Evolutionary conservation across 2,888 invertebrate species (phyloP).

Genomic region (Hypena proboscidalis): DNA sequence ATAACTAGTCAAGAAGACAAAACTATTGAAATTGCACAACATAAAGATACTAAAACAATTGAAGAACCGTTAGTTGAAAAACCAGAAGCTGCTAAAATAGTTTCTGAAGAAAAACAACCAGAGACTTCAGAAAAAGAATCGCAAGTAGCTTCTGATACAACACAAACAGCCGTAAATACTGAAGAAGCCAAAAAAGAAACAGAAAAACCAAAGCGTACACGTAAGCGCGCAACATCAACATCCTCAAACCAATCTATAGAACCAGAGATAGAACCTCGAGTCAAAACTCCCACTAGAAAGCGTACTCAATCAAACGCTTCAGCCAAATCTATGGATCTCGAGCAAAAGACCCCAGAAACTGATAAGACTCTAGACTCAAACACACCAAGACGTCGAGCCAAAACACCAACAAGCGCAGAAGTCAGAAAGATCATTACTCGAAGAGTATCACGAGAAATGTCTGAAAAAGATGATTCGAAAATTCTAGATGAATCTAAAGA

Average conservation of each 20-base stretch:
- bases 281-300: slow-evolving; percentile 63
- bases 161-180: slow-evolving; percentile 15
- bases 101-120: slow-evolving; percentile 15
- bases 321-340: slow-evolving; percentile 52
- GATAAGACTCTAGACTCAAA: slow-evolving; percentile 19
- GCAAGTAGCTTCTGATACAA: slow-evolving; percentile 9
- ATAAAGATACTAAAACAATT: slow-evolving; percentile 5
- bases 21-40: too few species aligned
- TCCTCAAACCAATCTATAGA: slow-evolving; percentile 49
- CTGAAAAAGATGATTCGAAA: slow-evolving; percentile 61
- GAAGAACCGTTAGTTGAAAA: slow-evolving; percentile 19
- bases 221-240: slow-evolving; percentile 51
- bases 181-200: slow-evolving; percentile 13
- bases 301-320: slow-evolving; percentile 64
- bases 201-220: slow-evolving; percentile 29
- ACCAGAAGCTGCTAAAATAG: slow-evolving; percentile 1
- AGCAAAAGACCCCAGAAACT: slow-evolving; percentile 54
- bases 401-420: slow-evolving; percentile 67
- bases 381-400: slow-evolving; percentile 53
- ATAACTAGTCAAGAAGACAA: too few species aligned
- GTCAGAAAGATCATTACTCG: slow-evolving; percentile 69
- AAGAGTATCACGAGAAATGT: slow-evolving; percentile 69
- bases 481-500: slow-evolving; percentile 51
- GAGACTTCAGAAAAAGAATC: slow-evolving; percentile 13
- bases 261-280: slow-evolving; percentile 39